phyloP scores from a whole-genome alignment of 1,140 invertebrate genomes.

The Drosophila prosaltans region DNA sequence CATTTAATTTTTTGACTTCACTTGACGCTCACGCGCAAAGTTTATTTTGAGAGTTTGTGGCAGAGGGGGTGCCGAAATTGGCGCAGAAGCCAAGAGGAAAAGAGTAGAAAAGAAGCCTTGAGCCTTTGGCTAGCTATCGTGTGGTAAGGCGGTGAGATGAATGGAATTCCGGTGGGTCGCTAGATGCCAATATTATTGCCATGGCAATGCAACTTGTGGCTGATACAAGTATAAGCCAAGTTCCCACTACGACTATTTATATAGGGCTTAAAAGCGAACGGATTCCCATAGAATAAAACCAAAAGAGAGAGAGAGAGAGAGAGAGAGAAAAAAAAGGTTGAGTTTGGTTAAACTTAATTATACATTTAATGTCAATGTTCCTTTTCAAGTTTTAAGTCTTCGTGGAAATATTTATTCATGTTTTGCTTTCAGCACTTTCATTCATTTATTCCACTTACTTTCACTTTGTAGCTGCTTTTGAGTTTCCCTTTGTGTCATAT shows the following conservation, averaged over 20 bases:
- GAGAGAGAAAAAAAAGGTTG: not conserved
- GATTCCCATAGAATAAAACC: not conserved
- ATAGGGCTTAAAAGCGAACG: not conserved
- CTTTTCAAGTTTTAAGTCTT: constrained; percentile 9
- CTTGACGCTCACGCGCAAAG: constrained; percentile 51
- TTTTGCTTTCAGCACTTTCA: constrained; percentile 47
- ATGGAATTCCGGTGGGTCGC: not conserved
- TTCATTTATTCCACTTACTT: constrained; percentile 49
- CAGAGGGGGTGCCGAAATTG: not conserved
- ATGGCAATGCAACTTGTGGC: constrained; percentile 29
- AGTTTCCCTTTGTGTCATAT: constrained; percentile 51
- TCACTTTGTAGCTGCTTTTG: constrained; percentile 49
- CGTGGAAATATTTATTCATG: constrained; percentile 12
- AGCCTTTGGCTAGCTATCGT: constrained; percentile 23
- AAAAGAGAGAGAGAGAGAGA: not conserved
- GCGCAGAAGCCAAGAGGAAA: not conserved
- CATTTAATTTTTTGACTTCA: constrained; percentile 75
- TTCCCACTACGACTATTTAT: not conserved
- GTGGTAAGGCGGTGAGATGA: constrained; percentile 1
- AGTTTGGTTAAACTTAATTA: constrained; percentile 11
- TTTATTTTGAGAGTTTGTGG: constrained; percentile 19
- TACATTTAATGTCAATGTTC: constrained; percentile 10
- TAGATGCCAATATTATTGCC: constrained; percentile 26
- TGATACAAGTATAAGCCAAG: not conserved
- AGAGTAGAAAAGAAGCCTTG: not conserved